phyloP scores from a whole-genome alignment of 2,888 invertebrate genomes.

The Ochropacha duplaris region DNA sequence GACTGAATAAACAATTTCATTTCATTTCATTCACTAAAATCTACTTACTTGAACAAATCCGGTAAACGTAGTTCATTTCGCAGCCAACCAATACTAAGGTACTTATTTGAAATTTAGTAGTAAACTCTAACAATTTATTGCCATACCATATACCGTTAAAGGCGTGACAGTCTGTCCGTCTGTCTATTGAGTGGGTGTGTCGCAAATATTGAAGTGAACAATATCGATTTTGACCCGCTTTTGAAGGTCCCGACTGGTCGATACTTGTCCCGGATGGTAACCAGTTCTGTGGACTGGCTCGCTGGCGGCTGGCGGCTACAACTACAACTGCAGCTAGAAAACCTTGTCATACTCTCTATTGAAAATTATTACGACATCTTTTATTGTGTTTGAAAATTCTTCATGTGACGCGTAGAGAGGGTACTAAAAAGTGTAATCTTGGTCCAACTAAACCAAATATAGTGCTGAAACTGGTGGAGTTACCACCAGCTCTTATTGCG shows the following conservation, averaged over 20 bases:
- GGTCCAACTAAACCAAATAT: too few relatives aligned
- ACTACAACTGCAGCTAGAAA: not conserved
- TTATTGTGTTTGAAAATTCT: too few relatives aligned
- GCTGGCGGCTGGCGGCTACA: not conserved
- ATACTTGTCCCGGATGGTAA: constrained; percentile 31
- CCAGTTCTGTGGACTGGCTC: constrained; percentile 25
- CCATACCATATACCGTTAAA: constrained; percentile 18
- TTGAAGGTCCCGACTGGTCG: not conserved
- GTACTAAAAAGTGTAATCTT: too few relatives aligned
- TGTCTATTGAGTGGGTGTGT: constrained; percentile 28
- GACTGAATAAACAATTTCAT: too few relatives aligned
- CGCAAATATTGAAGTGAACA: constrained; percentile 12
- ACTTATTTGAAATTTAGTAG: not conserved
- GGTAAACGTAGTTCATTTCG: not conserved
- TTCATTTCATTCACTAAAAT: too few relatives aligned
- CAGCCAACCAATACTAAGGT: too few relatives aligned
- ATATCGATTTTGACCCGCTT: not conserved
- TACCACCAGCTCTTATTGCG: too few relatives aligned
- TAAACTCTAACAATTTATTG: constrained; percentile 3
- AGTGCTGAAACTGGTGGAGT: too few relatives aligned
- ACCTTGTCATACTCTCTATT: not conserved
- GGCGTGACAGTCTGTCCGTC: constrained; percentile 17
- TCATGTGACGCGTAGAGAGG: too few relatives aligned
- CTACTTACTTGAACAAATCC: not conserved
- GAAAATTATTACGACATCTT: not conserved